Conservation (phyloP, 1,140 invertebrate genomes). For the Drosophila busckii region DNA sequence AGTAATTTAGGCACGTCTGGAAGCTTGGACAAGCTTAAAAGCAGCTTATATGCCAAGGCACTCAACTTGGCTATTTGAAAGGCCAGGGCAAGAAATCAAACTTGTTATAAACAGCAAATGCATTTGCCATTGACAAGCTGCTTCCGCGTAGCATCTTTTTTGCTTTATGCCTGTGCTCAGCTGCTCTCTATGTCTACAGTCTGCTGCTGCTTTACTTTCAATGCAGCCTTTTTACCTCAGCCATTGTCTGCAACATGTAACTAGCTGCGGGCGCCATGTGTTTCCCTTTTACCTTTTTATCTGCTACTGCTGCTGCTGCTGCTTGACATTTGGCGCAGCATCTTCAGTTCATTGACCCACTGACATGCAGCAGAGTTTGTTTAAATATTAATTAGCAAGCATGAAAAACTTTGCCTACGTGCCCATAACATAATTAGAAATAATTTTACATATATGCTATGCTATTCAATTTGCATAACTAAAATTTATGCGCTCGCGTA, state of each 20-base stretch:
- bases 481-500: too few relatives aligned
- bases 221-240: conserved; percentile 19
- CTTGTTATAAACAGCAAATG: conserved; percentile 52
- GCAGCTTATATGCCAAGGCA: conserved; percentile 11
- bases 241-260: conserved; percentile 58
- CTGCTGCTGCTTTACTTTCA: conserved; percentile 35
- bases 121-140: conserved; percentile 52
- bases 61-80: conserved; percentile 26
- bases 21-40: conserved; percentile 14
- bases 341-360: conserved; percentile 48
- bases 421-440: too few relatives aligned
- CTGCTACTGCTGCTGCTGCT: too few relatives aligned
- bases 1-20: conserved; percentile 16
- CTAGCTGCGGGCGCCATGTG: conserved; percentile 62
- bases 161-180: conserved; percentile 5
- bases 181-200: conserved; percentile 12
- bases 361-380: conserved; percentile 33
- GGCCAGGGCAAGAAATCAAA: conserved; percentile 45
- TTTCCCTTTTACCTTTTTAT: conserved; percentile 49
- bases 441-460: too few relatives aligned
- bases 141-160: conserved; percentile 44
- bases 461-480: too few relatives aligned
- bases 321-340: conserved; percentile 12
- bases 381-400: conserved; percentile 21
- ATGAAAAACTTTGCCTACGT: too few relatives aligned